Base-by-base conservation (phyloP, 2,888 invertebrate genomes). In the Orthonevra nobilis region DNA sequence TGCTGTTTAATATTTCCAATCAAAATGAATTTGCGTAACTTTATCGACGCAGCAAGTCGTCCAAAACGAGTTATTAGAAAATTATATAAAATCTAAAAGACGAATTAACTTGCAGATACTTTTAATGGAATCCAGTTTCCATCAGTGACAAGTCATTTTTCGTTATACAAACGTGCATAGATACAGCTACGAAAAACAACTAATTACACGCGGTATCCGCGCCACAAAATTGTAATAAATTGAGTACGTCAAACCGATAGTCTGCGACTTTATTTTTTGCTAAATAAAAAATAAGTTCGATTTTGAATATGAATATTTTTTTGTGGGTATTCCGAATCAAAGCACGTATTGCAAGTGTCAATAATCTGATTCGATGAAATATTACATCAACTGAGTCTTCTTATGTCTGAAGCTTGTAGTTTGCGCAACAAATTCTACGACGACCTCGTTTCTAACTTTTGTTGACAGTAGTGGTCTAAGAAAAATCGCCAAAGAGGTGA, bases 371-470 rank as follows among this genome's bases (percentile, higher is more conserved):
- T 54, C 34, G 20, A 17, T 48, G n/a, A 48, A 56, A 26, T n/a
- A 42, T 50, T 66, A 58, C 42, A 58, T 17, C 58, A 66, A 36
- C 5, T 6, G 15, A 10, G 15, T 48, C 19, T 32, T n/a, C 42
- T 40, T 15, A 20, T 50, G 19, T 38, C 12, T 48, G 30, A 6
- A 23, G 6, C 26, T 7, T 26, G 5, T 15, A 17, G 66, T 58
- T 48, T 72, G 30, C 44, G 66, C 66, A 73, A 66, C 23, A 30
- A 68, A 66, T 73, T 66, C 42, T 50, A 28, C 28, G n/a, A 42
- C 54, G 73, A 68, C 73, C 52, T 60, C 52, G 58, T 56, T 61
- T 4, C 23, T 3, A n/a, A 26, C 19, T 30, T 23, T 12, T 20
- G 26, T 26, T n/a, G 48, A 28, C 32, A 42, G 34, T 20, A 23